Evolutionary conservation across 2,113 vertebrate species (phyloP), one percentile per base, ranked within the genome.

Genomic region (Nansenia antarctica): DNA sequence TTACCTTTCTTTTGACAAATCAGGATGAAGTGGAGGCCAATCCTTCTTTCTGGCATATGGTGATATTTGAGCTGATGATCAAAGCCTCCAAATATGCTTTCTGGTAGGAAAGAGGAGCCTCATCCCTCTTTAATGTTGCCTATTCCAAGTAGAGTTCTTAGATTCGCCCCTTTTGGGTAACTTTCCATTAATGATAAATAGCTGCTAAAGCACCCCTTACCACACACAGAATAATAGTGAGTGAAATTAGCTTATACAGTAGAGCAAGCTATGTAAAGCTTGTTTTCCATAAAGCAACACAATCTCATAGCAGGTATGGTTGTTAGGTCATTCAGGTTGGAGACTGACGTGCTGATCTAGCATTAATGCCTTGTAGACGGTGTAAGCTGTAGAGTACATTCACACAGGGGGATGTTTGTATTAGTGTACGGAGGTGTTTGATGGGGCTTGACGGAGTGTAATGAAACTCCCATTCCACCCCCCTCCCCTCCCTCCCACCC

Each of bases 111-210:
- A 71, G 70, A 73, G 62, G 34, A 72, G 54, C 11, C 79, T 85
- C 76, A 78, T 86, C 67, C 67, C 47, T 78, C 78, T 83, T 85
- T 81, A 77, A 85, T 86, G 71, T 64, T 62, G 75, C 78, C 58
- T 73, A 64, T 82, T 85, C 72, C 57, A 65, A 61, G 73, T 67
- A 70, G 53, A 70, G 73, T 77, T 84, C 0, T 31, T 68, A 15
- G 58, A 63, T 70, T 72, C 73, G 63, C 37, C 81, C 49, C 66
- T 76, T 77, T 29, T 26, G 5, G 53, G 60, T 76, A 74, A 82
- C 81, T 80, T 85, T 74, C 62, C 62, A 31, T 24, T 24, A 55
- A 42, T 49, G n/a, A 49, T 49, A 49, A 20, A 49, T 49, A 22
- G n/a, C n/a, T n/a, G n/a, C n/a, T n/a, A n/a, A n/a, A n/a, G n/a